A percentile compares a stretch with the other conserved stretches of the same genome.
Conservation (phyloP, 2,888 invertebrate genomes). For the Agonopterix subpropinquella region DNA sequence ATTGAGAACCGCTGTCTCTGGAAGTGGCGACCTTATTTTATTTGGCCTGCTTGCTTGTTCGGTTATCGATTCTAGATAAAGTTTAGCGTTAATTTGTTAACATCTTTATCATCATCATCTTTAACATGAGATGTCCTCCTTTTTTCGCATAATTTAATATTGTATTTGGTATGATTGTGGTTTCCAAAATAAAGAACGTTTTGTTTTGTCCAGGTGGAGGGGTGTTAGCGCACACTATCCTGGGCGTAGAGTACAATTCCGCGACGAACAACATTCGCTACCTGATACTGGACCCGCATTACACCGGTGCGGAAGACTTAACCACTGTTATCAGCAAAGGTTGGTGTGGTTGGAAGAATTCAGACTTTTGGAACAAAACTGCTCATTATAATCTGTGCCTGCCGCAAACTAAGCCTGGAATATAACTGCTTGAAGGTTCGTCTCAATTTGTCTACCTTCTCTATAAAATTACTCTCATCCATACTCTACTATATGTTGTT, state of each 20-base stretch:
- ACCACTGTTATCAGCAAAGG: slow-evolving; percentile 85
- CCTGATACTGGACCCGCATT: slow-evolving; percentile 99
- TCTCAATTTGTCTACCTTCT: not conserved
- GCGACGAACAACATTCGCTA: slow-evolving; percentile 88
- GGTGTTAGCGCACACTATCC: slow-evolving; percentile 97
- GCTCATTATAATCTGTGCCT: slow-evolving; percentile 98
- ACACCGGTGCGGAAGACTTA: slow-evolving; percentile 92
- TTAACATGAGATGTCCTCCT: too few species aligned
- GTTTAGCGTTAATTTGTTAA: too few species aligned
- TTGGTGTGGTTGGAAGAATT: slow-evolving; percentile 98
- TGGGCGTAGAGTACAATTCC: slow-evolving; percentile 93
- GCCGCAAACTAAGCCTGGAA: slow-evolving; percentile 78
- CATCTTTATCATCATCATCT: too few species aligned
- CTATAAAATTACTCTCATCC: not conserved
- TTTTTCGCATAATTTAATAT: too few species aligned
- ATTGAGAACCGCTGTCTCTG: too few species aligned
- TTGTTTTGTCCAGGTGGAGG: slow-evolving; percentile 85
- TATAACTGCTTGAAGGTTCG: slow-evolving; percentile 23
- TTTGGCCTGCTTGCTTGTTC: too few species aligned
- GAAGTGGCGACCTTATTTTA: too few species aligned
- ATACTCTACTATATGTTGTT: not conserved
- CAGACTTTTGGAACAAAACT: slow-evolving; percentile 95
- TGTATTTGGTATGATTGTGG: too few species aligned
- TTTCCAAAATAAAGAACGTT: too few species aligned
- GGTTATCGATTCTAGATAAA: too few species aligned